Base-by-base conservation (phyloP, 2,113 vertebrate species). In the Zootoca vivipara region DNA sequence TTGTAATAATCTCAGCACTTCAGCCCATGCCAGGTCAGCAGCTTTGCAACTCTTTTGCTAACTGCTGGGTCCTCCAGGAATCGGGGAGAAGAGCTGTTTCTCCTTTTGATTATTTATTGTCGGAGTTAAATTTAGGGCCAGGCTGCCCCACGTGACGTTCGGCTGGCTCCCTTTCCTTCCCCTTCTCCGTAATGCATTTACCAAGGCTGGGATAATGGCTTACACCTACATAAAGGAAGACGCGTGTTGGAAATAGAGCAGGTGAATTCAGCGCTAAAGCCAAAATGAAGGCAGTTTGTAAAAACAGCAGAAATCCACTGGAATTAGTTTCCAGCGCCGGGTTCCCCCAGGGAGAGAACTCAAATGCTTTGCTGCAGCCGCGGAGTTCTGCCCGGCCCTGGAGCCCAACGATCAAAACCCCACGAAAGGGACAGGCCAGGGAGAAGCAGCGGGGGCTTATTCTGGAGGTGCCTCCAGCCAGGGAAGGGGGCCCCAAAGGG, bases 1-100 rank as follows among this genome's bases (percentile, higher is more conserved):
- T 92, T 85, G 75, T 87, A 26, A 81, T 91, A 88, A 92, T 93
- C 93, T 92, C 92, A 91, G 93, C 95, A 92, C 74, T 92, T 93
- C 92, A 30, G 89, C 93, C 89, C 72, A 20, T 26, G 56, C 73
- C 90, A 77, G 93, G 86, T 93, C 94, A 95, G 95, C 95, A 93
- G 91, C 92, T 95, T 92, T 93, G 80, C 56, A 89, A 74, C 89
- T 91, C 81, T 87, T 93, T 89, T 56, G 79, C 91, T 93, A 10
- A 89, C 1, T 0, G 33, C 86, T 86, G 73, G 79, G 88, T 64
- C 92, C 91, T 91, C 89, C 64, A 90, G 93, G 91, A 92, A 87
- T 88, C 64, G 9, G 26, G 30, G 58, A 9, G 69, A 38, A 52
- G 65, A 64, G 2, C 20, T 18, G 42, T 5, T 42, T 40, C 1